Evolutionary conservation across 2,797 vertebrate genomes (phyloP).

Genomic region (Clarias fuscus): DNA sequence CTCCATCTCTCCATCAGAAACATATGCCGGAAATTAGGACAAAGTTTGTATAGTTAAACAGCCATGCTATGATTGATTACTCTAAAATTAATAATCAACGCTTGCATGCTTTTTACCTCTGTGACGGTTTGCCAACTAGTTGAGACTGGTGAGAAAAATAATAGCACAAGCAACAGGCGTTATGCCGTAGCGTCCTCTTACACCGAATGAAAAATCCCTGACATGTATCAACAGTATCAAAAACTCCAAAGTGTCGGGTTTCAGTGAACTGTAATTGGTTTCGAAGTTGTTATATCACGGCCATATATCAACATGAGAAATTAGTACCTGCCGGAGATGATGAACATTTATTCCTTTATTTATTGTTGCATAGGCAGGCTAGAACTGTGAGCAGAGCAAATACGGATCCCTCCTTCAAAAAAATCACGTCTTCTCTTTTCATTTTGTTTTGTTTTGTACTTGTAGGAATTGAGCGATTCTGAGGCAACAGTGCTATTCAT

Average conservation of each 20-base stretch:
- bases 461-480: constrained; percentile 50
- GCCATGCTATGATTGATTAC: constrained; percentile 51
- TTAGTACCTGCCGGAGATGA: constrained; percentile 22
- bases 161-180: background rate
- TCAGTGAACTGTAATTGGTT: background rate
- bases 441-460: constrained; percentile 22
- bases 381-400: constrained; percentile 8
- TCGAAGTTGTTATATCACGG: background rate
- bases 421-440: constrained; percentile 38
- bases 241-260: background rate
- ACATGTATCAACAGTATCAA: background rate
- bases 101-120: constrained; percentile 9
- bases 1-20: constrained; percentile 64
- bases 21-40: constrained; percentile 66
- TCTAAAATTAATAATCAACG: constrained; percentile 37
- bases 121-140: background rate
- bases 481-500: constrained; percentile 44
- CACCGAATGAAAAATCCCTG: background rate
- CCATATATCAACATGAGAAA: constrained; percentile 5
- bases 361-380: constrained; percentile 1
- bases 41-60: constrained; percentile 39
- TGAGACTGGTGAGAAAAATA: background rate
- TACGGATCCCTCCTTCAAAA: constrained; percentile 22
- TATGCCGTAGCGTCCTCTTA: background rate
- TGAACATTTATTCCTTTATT: constrained; percentile 7